A percentile compares a stretch with the other conserved stretches of the same genome.
Evolutionary conservation across 2,113 vertebrate genomes (phyloP).

Genomic region (Aplodontia rufa): DNA sequence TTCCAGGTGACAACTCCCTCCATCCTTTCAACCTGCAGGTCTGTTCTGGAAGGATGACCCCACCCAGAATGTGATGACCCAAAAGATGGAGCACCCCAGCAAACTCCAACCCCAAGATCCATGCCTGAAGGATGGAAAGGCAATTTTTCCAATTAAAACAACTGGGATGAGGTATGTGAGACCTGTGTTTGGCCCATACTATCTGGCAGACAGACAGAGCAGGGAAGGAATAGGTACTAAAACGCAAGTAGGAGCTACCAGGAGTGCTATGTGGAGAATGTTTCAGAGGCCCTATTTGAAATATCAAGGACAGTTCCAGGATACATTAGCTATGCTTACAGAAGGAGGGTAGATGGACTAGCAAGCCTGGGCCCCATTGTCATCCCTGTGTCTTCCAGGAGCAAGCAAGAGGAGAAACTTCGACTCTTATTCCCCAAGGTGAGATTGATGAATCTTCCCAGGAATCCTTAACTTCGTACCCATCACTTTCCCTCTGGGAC

Average conservation of each 20-base stretch:
- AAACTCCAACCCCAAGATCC: constrained; percentile 77
- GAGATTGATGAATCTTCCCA: neutral
- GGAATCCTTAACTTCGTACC: neutral
- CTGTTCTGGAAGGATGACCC: constrained; percentile 94
- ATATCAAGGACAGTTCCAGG: neutral
- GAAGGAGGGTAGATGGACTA: neutral
- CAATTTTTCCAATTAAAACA: neutral
- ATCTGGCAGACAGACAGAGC: neutral
- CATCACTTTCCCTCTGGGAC: neutral
- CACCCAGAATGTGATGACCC: constrained; percentile 91
- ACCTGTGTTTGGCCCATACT: neutral
- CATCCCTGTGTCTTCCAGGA: constrained; percentile 11
- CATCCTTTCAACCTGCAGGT: constrained; percentile 80
- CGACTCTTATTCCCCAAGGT: neutral
- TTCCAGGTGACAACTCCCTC: neutral
- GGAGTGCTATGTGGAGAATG: neutral
- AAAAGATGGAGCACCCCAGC: constrained; percentile 91
- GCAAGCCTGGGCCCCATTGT: neutral
- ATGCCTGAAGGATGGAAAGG: constrained; percentile 82
- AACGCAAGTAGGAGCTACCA: neutral
- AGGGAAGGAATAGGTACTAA: neutral
- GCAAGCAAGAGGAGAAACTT: constrained; percentile 51
- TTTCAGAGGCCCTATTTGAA: neutral
- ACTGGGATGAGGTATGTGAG: neutral
- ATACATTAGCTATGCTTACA: neutral